A percentile compares a stretch with the other conserved stretches of the same genome.
Evolutionary conservation across 2,888 invertebrate species (phyloP).

Genomic region (Eledona agricola): DNA sequence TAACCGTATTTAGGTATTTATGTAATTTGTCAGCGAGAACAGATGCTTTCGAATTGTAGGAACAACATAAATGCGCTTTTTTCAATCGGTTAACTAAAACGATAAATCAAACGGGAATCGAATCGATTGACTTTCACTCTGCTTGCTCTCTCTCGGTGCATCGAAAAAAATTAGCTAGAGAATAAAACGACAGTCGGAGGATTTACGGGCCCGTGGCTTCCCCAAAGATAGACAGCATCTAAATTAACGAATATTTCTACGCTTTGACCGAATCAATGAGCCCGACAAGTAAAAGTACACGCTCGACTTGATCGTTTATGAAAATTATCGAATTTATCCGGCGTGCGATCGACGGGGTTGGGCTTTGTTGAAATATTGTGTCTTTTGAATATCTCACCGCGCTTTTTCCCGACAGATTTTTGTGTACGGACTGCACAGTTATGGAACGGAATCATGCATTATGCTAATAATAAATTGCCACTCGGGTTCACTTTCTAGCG

Average conservation of each 20-base stretch:
- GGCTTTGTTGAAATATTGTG: too few relatives aligned
- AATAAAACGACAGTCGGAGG: slow-evolving; percentile 2
- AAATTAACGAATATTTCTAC: slow-evolving; percentile 16
- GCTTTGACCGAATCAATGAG: slow-evolving; percentile 3
- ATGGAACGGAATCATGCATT: too few relatives aligned
- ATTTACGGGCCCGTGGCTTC: slow-evolving; percentile 13
- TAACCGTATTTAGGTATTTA: too few relatives aligned
- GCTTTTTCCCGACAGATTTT: too few relatives aligned
- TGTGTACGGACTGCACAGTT: too few relatives aligned
- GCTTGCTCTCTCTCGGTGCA: too few relatives aligned
- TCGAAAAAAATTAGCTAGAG: not conserved
- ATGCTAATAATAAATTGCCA: too few relatives aligned
- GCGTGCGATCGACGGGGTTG: slow-evolving; percentile 13
- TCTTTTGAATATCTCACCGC: too few relatives aligned
- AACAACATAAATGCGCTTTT: slow-evolving; percentile 4
- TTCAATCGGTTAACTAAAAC: slow-evolving; percentile 15
- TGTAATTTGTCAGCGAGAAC: slow-evolving; percentile 9
- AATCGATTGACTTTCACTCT: slow-evolving; percentile 10
- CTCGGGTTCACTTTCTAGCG: too few relatives aligned
- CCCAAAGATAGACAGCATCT: slow-evolving; percentile 11
- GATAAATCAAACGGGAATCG: slow-evolving; percentile 9
- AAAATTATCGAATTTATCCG: slow-evolving; percentile 4
- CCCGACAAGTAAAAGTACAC: slow-evolving; percentile 1
- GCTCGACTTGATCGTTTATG: slow-evolving; percentile 5
- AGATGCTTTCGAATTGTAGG: not conserved